Conservation (phyloP, 2,888 invertebrate species). For the Lochmaea crataegi region DNA sequence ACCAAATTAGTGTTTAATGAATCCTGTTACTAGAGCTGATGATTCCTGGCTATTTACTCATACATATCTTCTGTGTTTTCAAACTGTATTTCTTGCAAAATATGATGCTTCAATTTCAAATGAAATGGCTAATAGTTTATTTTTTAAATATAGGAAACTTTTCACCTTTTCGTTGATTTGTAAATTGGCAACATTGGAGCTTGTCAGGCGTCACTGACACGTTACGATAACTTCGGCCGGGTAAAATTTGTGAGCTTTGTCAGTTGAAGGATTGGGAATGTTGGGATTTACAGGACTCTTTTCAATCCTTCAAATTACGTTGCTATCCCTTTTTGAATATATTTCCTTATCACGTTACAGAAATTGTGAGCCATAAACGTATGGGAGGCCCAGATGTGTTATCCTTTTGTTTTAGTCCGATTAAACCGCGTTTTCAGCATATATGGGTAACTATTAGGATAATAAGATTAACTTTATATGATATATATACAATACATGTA, state of each 20-base stretch:
- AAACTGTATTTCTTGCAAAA: too few species aligned
- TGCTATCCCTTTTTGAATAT: slow-evolving; percentile 19
- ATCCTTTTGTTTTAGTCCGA: background rate
- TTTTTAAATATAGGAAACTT: background rate
- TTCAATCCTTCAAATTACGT: slow-evolving; percentile 26
- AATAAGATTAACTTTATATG: background rate
- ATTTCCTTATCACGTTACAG: slow-evolving; percentile 18
- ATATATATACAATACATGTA: too few species aligned
- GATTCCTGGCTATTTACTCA: too few species aligned
- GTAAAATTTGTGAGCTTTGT: slow-evolving; percentile 27
- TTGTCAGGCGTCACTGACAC: slow-evolving; percentile 19
- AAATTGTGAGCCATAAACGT: slow-evolving; percentile 16
- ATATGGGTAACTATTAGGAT: background rate
- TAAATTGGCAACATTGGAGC: slow-evolving; percentile 13
- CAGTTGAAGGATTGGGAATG: slow-evolving; percentile 25
- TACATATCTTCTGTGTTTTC: too few species aligned
- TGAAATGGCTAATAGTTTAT: background rate
- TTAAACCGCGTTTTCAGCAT: background rate
- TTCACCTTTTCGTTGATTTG: background rate
- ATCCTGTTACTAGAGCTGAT: too few species aligned
- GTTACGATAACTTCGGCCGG: slow-evolving; percentile 27
- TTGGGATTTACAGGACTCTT: slow-evolving; percentile 23
- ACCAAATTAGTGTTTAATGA: too few species aligned
- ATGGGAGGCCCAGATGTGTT: background rate
- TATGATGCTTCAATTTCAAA: too few species aligned